Percentiles rank a stretch among this genome's conserved stretches.
Conservation (phyloP, 2,888 invertebrate genomes). For the Tribolium freemani region DNA sequence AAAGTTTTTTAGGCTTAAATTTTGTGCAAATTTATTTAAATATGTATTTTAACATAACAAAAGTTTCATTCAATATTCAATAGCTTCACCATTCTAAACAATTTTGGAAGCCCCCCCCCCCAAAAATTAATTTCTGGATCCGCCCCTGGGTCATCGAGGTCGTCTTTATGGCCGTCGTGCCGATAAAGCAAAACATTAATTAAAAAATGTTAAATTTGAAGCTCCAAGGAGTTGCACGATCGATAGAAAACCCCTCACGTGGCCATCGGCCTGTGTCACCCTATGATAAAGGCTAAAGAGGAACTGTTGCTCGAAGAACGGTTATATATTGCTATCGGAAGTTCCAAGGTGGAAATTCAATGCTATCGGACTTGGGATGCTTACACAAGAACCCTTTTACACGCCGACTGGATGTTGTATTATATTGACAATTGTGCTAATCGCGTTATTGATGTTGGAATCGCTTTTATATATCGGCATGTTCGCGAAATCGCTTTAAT, state of each 20-base stretch:
- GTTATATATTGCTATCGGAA: slow-evolving; percentile 63
- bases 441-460: slow-evolving; percentile 36
- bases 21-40: too few species aligned
- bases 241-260: slow-evolving; percentile 47
- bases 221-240: slow-evolving; percentile 52
- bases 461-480: slow-evolving; percentile 14
- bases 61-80: too few species aligned
- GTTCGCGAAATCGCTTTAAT: slow-evolving; percentile 25
- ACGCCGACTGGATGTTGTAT: slow-evolving; percentile 43
- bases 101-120: too few species aligned
- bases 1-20: too few species aligned
- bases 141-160: slow-evolving; percentile 41
- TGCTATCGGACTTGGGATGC: slow-evolving; percentile 44
- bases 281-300: slow-evolving; percentile 50
- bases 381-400: slow-evolving; percentile 48
- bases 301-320: slow-evolving; percentile 49
- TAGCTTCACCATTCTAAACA: too few species aligned
- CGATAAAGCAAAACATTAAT: slow-evolving; percentile 35
- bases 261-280: slow-evolving; percentile 45
- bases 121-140: too few species aligned
- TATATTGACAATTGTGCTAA: slow-evolving; percentile 45
- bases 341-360: slow-evolving; percentile 63
- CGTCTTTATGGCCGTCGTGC: slow-evolving; percentile 5
- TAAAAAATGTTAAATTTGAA: slow-evolving; percentile 41
- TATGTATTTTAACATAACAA: too few species aligned